phyloP scores from a whole-genome alignment of 2,113 vertebrate genomes.

The Embiotoca jacksoni region DNA sequence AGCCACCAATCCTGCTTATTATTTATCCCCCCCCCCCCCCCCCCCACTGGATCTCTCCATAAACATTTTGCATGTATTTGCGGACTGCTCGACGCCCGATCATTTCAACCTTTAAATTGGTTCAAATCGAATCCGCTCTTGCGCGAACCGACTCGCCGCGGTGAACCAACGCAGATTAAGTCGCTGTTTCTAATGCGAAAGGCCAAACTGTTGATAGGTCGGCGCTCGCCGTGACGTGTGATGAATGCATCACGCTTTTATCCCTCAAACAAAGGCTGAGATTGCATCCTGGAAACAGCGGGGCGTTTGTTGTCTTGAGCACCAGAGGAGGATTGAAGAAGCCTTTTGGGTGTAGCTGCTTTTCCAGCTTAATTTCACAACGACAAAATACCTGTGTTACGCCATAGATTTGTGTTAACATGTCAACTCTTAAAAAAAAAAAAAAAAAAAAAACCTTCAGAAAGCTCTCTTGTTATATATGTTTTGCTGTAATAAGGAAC shows the following conservation, averaged over 20 bases:
- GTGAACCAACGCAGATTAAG: constrained; percentile 15
- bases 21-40: no score
- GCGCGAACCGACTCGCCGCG: no score
- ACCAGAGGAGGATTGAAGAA: constrained; percentile 34
- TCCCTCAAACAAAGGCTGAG: constrained; percentile 24
- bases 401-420: constrained; percentile 23
- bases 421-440: constrained; percentile 35
- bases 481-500: constrained; percentile 23
- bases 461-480: constrained; percentile 1
- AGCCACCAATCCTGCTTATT: neutral
- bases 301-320: constrained; percentile 30
- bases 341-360: constrained; percentile 3
- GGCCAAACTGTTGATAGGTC: neutral
- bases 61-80: no score
- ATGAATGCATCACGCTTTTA: constrained; percentile 33
- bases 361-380: constrained; percentile 37
- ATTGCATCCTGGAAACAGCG: constrained; percentile 8
- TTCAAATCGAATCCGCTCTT: no score
- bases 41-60: no score
- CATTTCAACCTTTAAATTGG: neutral
- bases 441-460: neutral
- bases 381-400: constrained; percentile 38
- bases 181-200: constrained; percentile 22
- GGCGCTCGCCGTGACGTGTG: neutral
- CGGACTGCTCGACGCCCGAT: no score